phyloP scores from a whole-genome alignment of 2,113 vertebrate genomes.

The Motacilla alba region DNA sequence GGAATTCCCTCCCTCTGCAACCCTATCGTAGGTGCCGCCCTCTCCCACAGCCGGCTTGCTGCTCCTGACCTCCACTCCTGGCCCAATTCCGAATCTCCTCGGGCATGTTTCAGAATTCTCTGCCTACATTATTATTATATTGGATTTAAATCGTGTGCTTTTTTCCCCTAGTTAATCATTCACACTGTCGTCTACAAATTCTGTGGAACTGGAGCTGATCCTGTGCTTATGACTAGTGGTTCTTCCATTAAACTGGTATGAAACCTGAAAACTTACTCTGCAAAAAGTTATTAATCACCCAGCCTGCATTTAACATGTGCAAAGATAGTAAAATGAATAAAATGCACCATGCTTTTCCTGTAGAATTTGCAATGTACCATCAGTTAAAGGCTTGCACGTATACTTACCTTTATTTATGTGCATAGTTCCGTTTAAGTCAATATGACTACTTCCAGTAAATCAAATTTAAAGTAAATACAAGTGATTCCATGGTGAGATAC shows the following conservation, averaged over 20 bases:
- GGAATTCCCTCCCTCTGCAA: not conserved
- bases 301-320: not conserved
- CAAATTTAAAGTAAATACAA: not conserved
- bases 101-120: not conserved
- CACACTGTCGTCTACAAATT: not conserved
- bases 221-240: not conserved
- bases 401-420: not conserved
- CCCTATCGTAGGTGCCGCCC: rapidly evolving
- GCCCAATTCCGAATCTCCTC: not conserved
- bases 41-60: not conserved
- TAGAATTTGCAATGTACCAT: not conserved
- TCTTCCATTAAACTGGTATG: not conserved
- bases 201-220: not conserved
- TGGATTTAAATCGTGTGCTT: not conserved
- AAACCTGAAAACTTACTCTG: not conserved
- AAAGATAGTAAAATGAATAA: not conserved
- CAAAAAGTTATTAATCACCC: not conserved
- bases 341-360: not conserved
- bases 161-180: not conserved
- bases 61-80: not conserved
- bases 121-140: not conserved
- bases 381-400: not conserved
- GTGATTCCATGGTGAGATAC: not conserved
- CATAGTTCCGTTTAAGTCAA: not conserved
- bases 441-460: not conserved